Base-by-base conservation (phyloP, 2,888 invertebrate genomes). In the Orchestes rusci region DNA sequence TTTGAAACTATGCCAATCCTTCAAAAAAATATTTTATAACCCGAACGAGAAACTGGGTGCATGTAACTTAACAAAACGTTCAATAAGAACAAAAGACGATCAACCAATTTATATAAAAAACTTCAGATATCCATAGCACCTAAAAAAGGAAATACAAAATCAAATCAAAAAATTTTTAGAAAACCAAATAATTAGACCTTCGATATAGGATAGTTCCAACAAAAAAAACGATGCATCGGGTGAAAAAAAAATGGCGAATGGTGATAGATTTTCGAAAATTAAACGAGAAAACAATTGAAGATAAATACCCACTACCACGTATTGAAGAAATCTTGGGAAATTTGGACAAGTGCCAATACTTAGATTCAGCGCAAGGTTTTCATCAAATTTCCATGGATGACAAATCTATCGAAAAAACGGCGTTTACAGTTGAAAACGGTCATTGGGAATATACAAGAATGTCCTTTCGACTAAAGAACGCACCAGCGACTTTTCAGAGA, bases 341-440 rank as follows among this genome's bases (percentile, higher is more conserved):
- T 8, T 23, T 23, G 8, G 27, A 8, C 27, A 23, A 23, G n/a
- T n/a, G n/a, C n/a, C n/a, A n/a, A n/a, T n/a, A n/a, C n/a, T n/a
- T n/a, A n/a, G 55, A 57, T 39, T 18, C 56, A n/a, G 55, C 43
- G 33, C 50, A 49, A 28, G 60, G 57, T 4, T 60, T 58, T 16
- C 54, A 54, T 28, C 61, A 63, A 44, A 54, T 62, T 13, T 53
- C 51, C 36, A 49, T 56, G 49, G 35, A 51, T 29, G 39, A 34
- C 1, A 3, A 49, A 48, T 48, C 43, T 15, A 47, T 53, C 18
- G 29, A 45, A 27, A 18, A 58, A 56, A 60, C 60, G 1, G 56
- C 56, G 1, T 58, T 59, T 37, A 49, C 41, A 3, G 53, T 54
- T 10, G 51, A 48, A 5, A 39, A 48, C 27, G 56, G 59, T 1